Evolutionary conservation across 2,888 invertebrate species (phyloP).

Genomic region (Barypeithes pellucidus): DNA sequence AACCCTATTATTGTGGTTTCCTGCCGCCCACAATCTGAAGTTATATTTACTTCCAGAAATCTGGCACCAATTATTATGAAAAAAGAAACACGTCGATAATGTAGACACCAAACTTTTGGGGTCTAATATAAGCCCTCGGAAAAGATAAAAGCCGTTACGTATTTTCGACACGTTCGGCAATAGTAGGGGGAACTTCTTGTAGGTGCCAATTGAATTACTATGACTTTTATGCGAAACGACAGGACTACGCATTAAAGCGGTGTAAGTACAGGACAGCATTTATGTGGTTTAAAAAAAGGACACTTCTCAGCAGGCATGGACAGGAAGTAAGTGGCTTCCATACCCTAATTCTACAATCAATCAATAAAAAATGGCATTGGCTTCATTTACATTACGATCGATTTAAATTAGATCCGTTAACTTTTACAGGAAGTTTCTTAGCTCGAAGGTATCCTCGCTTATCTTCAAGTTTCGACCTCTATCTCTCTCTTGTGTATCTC

Average conservation of each 20-base stretch:
- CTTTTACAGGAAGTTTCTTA: too few relatives aligned
- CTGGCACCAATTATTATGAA: conserved; percentile 39
- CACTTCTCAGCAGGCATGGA: too few relatives aligned
- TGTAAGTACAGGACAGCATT: conserved; percentile 1
- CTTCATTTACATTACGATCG: too few relatives aligned
- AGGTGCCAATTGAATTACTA: conserved; percentile 52
- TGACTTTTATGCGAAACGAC: conserved; percentile 52
- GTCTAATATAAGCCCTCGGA: conserved; percentile 33
- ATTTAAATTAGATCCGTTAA: too few relatives aligned
- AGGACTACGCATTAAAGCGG: conserved; percentile 18
- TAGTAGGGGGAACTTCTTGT: conserved; percentile 50
- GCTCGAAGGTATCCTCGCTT: too few relatives aligned
- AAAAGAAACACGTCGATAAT: conserved; percentile 33
- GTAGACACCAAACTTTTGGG: conserved; percentile 45
- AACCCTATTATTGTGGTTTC: background rate
- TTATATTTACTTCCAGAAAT: conserved; percentile 26
- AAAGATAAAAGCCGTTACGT: conserved; percentile 50
- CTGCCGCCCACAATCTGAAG: background rate
- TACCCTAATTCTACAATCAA: too few relatives aligned
- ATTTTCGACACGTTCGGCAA: conserved; percentile 50
- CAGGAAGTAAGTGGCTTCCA: too few relatives aligned
- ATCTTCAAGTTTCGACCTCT: too few relatives aligned
- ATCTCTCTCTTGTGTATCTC: too few relatives aligned
- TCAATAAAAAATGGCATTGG: too few relatives aligned
- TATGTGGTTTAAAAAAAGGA: too few relatives aligned